A percentile compares a stretch with the other conserved stretches of the same genome.
These are phyloP conservation scores for Struthio camelus DNA, from an alignment of 2,113 vertebrate genomes.

Conservation along the genomic window DNA sequence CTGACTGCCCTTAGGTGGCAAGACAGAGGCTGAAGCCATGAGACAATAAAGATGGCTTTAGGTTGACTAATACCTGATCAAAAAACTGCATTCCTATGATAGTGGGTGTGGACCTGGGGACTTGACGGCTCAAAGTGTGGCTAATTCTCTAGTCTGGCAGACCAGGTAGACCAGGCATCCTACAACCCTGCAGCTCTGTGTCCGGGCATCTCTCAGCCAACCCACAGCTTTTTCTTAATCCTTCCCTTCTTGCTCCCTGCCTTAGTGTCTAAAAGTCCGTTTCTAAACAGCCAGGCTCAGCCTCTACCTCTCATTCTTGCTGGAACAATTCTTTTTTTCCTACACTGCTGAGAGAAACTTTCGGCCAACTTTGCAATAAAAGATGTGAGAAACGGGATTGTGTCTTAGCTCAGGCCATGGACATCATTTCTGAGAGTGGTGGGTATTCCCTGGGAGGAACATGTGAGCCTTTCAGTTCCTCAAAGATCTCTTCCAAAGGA, in stretches of 20 bases:
- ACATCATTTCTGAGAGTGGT: background rate
- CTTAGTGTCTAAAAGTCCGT: background rate
- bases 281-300: background rate
- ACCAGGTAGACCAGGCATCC: background rate
- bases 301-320: background rate
- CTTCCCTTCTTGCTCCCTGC: background rate
- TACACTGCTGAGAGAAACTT: background rate
- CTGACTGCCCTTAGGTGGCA: background rate
- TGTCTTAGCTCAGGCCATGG: background rate
- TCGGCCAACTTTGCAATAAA: background rate
- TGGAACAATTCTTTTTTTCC: background rate
- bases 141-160: background rate
- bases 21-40: background rate
- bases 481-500: background rate
- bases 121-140: background rate
- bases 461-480: rapidly evolving
- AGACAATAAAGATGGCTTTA: background rate
- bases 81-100: background rate
- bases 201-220: background rate
- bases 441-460: background rate
- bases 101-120: background rate
- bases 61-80: rapidly evolving
- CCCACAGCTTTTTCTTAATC: background rate
- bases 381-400: background rate
- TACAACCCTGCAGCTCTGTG: background rate